Conservation (phyloP, 1,140 invertebrate genomes). For the Paramacrobiotus metropolitanus region DNA sequence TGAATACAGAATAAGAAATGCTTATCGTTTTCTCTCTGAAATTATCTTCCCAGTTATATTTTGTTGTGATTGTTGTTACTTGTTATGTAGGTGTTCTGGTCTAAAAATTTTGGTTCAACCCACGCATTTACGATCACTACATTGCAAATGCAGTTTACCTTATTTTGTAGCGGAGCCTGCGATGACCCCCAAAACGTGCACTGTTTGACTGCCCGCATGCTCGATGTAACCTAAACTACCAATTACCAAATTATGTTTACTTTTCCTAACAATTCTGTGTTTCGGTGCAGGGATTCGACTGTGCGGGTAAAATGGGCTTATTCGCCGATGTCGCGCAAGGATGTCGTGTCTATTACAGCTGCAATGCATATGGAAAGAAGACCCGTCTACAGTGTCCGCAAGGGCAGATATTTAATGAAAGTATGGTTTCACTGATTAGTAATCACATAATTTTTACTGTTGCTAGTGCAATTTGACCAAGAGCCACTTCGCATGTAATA, state of each 20-base stretch:
- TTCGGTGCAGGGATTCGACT: neutral
- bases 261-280: neutral
- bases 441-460: neutral
- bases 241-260: neutral
- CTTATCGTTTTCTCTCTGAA: too few species aligned
- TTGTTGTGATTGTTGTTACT: too few species aligned
- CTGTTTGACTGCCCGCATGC: neutral
- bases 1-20: too few species aligned
- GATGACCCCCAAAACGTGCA: constrained; percentile 2
- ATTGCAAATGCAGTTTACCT: too few species aligned
- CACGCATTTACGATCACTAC: too few species aligned
- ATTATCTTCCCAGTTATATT: too few species aligned
- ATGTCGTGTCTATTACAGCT: neutral
- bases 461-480: too few species aligned
- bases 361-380: constrained; percentile 3
- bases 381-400: neutral
- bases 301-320: neutral
- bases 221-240: neutral
- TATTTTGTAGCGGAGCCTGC: neutral
- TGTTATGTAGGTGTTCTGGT: too few species aligned
- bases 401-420: neutral
- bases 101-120: too few species aligned
- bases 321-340: neutral
- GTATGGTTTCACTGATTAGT: neutral
- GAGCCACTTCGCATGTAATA: too few species aligned